phyloP scores from a whole-genome alignment of 2,888 invertebrate genomes.

The Dryadula phaetusa region DNA sequence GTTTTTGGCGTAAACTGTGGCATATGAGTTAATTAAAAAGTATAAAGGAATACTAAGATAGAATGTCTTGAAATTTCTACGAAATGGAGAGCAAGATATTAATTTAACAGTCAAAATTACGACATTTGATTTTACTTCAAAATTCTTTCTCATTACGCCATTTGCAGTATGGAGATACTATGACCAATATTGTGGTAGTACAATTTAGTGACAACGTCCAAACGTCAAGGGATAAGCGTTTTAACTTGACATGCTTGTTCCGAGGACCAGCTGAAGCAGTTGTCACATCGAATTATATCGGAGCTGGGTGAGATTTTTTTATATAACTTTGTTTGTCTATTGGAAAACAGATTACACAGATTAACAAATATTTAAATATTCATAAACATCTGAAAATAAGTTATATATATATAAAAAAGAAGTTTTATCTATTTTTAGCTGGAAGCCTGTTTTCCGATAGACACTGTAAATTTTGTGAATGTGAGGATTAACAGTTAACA shows the following conservation, averaged over 20 bases:
- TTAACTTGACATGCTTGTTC: slow-evolving; percentile 96
- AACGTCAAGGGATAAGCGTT: slow-evolving; percentile 94
- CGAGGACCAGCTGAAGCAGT: slow-evolving; percentile 96
- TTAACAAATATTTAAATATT: too few relatives aligned
- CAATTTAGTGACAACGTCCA: slow-evolving; percentile 97
- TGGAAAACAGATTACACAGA: slow-evolving; percentile 54
- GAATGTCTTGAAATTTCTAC: too few relatives aligned
- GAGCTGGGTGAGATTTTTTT: slow-evolving; percentile 89
- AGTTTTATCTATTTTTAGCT: background rate
- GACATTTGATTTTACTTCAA: too few relatives aligned
- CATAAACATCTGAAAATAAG: too few relatives aligned
- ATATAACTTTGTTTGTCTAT: slow-evolving; percentile 46
- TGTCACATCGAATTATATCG: slow-evolving; percentile 96
- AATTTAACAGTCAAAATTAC: too few relatives aligned
- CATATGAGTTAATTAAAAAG: too few relatives aligned
- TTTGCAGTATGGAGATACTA: slow-evolving; percentile 92
- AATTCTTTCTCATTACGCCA: background rate
- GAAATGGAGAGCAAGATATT: too few relatives aligned
- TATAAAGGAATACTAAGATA: too few relatives aligned
- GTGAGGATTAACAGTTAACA: slow-evolving; percentile 58
- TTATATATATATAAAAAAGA: too few relatives aligned
- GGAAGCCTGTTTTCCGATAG: slow-evolving; percentile 48
- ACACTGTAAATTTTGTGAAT: slow-evolving; percentile 40
- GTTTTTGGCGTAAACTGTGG: too few relatives aligned
- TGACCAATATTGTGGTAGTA: slow-evolving; percentile 97